Evolutionary conservation across 2,113 vertebrate species (phyloP).

Genomic region (Hippoglossus stenolepis): DNA sequence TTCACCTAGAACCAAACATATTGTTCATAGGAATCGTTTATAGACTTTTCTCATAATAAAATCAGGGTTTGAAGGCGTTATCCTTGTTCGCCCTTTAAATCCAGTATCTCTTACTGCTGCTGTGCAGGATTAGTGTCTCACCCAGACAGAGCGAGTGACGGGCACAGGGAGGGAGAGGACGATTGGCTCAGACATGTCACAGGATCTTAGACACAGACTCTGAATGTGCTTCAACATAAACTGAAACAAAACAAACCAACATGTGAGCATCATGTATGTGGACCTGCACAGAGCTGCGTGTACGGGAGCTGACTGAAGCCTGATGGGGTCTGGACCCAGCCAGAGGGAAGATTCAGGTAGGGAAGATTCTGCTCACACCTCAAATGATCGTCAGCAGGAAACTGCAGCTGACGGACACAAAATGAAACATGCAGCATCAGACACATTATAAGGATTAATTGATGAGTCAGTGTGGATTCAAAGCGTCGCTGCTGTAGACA

Average conservation of each 20-base stretch:
- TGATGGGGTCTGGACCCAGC: slow-evolving; percentile 80
- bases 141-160: slow-evolving; percentile 14
- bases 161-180: background rate
- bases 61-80: background rate
- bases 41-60: background rate
- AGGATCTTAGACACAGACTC: background rate
- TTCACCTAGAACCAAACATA: background rate
- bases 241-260: background rate
- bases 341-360: slow-evolving; percentile 75
- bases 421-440: too few species aligned
- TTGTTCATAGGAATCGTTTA: background rate
- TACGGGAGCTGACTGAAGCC: slow-evolving; percentile 29
- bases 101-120: slow-evolving; percentile 10
- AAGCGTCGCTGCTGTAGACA: too few species aligned
- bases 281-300: slow-evolving; percentile 10
- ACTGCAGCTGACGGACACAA: too few species aligned
- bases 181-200: background rate
- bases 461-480: too few species aligned
- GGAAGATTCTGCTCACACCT: background rate
- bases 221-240: background rate
- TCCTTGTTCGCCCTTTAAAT: slow-evolving; percentile 18
- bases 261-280: slow-evolving; percentile 11
- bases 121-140: slow-evolving; percentile 47
- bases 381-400: background rate
- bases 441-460: too few species aligned